Percentiles rank a stretch among this genome's conserved stretches.
phyloP scores from a whole-genome alignment of 2,888 invertebrate species.

The Anthophora plumipes region DNA sequence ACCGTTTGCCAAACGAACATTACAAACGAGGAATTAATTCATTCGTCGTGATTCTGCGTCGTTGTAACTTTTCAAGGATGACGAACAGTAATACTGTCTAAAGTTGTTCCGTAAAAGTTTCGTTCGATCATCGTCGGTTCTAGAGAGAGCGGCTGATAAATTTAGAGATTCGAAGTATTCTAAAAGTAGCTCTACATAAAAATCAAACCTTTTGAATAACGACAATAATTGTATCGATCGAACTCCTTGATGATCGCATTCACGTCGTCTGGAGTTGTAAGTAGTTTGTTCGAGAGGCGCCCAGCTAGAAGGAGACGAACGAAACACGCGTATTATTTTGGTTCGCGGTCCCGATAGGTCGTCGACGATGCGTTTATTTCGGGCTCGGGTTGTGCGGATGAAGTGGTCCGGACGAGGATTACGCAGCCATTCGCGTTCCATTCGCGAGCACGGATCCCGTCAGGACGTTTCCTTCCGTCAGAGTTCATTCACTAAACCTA shows the following conservation, averaged over 20 bases:
- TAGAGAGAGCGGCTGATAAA: too few species aligned
- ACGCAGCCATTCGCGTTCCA: conserved; percentile 54
- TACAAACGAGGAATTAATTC: conserved; percentile 26
- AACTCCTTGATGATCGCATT: too few species aligned
- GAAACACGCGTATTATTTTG: conserved; percentile 69
- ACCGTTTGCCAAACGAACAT: conserved; percentile 23
- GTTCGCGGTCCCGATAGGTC: conserved; percentile 67
- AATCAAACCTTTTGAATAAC: too few species aligned
- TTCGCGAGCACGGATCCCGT: conserved; percentile 14
- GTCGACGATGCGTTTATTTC: conserved; percentile 75
- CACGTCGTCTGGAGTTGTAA: not conserved
- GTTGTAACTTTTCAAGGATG: not conserved
- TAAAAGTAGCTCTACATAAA: too few species aligned
- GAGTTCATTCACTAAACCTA: conserved; percentile 11
- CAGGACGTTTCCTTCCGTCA: not conserved
- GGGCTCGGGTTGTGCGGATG: conserved; percentile 54
- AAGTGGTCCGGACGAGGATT: conserved; percentile 59
- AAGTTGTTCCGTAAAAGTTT: too few species aligned
- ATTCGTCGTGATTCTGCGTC: conserved; percentile 19
- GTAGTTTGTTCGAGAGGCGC: not conserved
- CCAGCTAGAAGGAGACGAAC: conserved; percentile 13
- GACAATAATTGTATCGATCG: too few species aligned
- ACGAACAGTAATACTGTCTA: too few species aligned
- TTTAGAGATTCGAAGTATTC: too few species aligned
- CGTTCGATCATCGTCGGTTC: too few species aligned